Evolutionary conservation across 1,140 invertebrate species (phyloP).

Genomic region (Scaptomyza hsui): DNA sequence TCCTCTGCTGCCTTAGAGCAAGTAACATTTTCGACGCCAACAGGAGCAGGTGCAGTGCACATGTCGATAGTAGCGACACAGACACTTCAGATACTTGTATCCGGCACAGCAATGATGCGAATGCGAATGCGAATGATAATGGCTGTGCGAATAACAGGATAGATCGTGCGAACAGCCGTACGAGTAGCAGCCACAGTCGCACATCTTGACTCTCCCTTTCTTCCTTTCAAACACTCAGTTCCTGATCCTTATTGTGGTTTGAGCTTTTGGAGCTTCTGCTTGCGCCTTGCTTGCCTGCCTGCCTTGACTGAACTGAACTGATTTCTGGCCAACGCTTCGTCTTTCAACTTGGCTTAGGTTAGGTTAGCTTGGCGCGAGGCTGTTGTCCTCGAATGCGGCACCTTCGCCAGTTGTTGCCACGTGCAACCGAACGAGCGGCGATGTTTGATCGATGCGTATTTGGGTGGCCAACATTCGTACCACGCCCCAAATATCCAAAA

Average conservation of each 20-base stretch:
- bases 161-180: constrained; percentile 72
- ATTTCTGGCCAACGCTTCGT: constrained; percentile 73
- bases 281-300: constrained; percentile 53
- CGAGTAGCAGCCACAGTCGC: constrained; percentile 75
- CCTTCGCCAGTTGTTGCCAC: constrained; percentile 19
- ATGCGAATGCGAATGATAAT: constrained; percentile 60
- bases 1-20: constrained; percentile 54
- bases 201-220: constrained; percentile 55
- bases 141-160: constrained; percentile 70
- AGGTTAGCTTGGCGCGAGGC: constrained; percentile 55
- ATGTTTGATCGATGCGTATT: constrained; percentile 76
- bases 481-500: constrained; percentile 58
- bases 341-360: constrained; percentile 80
- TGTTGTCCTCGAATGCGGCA: constrained; percentile 42
- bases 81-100: constrained; percentile 76
- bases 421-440: constrained; percentile 4
- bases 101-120: constrained; percentile 77
- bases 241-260: not conserved
- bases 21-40: constrained; percentile 74
- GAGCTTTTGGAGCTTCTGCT: constrained; percentile 21
- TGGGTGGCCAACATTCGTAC: constrained; percentile 73
- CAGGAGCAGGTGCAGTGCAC: constrained; percentile 76
- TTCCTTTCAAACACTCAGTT: not conserved
- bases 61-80: constrained; percentile 74
- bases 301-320: constrained; percentile 63